Evolutionary conservation across 2,113 vertebrate genomes (phyloP), one percentile per base, ranked within the genome.

Genomic region (Silurus meridionalis): DNA sequence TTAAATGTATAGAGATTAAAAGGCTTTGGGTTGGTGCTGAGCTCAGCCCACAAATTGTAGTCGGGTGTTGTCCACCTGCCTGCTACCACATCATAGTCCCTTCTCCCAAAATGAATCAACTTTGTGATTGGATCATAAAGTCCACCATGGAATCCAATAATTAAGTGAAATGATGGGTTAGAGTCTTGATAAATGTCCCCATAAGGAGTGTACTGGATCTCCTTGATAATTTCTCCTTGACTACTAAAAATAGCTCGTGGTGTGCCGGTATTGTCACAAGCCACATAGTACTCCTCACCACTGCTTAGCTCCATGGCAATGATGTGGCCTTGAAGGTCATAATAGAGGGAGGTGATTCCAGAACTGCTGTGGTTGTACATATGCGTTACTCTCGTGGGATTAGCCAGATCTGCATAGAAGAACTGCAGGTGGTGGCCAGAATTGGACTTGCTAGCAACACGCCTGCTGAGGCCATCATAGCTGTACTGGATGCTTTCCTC

Each of bases 241-340:
- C 97, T 99, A 84, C 96, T 98, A 91, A 99, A 99, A 28, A 99
- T 95, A 7, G 97, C 97, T 61, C 97, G 93, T 0, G 98, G 97
- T 10, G 96, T 99, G 25, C 97, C 97, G 2, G 94, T 95, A 85
- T 98, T 97, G 93, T 99, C 97, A 88, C 97, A 98, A 19, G 97
- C 97, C 3, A 99, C 97, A 0, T 99, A 99, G 94, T 97, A 99
- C 87, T 99, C 98, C 92, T 99, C 97, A 5, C 97, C 97, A 46
- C 97, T 99, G 95, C 97, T 99, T 90, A 99, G 92, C 92, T 99
- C 98, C 97, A 99, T 99, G 86, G 98, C 97, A 71, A 99, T 99
- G 89, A 99, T 96, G 87, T 99, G 97, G 74, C 97, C 98, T 92
- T 99, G 97, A 80, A 99, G 97, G 94, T 99, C 97, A 78, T 99